These are phyloP conservation scores for Onychomys torridus DNA, from an alignment of 2,797 vertebrate species.

Conservation along the genomic window DNA sequence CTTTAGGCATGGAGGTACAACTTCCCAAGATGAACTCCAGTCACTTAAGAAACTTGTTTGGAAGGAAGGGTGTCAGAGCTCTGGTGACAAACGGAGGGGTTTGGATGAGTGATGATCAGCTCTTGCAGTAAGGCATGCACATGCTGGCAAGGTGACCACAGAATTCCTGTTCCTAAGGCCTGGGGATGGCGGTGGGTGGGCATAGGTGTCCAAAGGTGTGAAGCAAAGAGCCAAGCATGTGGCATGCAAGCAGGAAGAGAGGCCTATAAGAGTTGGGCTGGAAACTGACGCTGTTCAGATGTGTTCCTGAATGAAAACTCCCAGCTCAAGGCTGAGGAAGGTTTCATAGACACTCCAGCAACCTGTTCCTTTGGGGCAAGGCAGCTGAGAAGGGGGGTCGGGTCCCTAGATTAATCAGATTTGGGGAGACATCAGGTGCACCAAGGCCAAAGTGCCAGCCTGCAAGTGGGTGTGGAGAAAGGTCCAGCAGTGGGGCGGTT, in stretches of 20 bases:
- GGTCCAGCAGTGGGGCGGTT: constrained; percentile 63
- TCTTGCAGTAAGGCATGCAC: neutral
- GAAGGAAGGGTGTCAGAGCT: neutral
- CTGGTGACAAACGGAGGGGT: neutral
- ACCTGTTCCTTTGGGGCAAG: constrained; percentile 60
- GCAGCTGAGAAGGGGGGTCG: neutral
- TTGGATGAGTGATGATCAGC: neutral
- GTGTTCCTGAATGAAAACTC: neutral
- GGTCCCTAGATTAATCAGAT: neutral
- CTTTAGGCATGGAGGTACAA: neutral
- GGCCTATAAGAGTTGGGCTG: constrained; percentile 41
- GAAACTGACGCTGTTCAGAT: neutral
- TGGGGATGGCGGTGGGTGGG: neutral
- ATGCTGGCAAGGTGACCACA: neutral
- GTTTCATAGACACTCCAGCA: constrained; percentile 32
- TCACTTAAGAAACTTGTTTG: constrained; percentile 3
- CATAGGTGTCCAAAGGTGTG: neutral
- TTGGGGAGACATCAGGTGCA: constrained; percentile 27
- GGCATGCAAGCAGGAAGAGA: constrained; percentile 3
- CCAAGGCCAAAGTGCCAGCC: neutral
- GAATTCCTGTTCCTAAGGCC: neutral
- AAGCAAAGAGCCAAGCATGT: constrained; percentile 22
- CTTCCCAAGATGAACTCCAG: constrained; percentile 33
- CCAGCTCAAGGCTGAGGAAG: neutral
- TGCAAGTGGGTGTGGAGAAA: constrained; percentile 61